Evolutionary conservation across 1,140 invertebrate genomes (phyloP).

Genomic region (Lasaia peninsularis): DNA sequence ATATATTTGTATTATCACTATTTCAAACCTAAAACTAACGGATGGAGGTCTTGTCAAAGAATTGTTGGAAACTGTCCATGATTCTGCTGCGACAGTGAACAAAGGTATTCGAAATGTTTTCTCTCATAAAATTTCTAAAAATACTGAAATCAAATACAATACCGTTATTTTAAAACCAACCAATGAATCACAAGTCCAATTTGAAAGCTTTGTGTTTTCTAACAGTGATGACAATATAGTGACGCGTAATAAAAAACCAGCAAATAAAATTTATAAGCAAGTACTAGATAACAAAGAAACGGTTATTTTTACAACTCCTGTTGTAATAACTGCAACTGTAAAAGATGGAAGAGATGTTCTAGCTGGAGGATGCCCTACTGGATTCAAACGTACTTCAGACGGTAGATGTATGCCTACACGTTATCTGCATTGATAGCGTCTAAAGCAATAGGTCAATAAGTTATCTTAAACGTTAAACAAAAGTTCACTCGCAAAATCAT

Average conservation of each 20-base stretch:
- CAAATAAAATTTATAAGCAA: neutral
- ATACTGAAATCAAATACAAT: too few relatives aligned
- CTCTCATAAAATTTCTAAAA: neutral
- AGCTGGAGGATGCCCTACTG: slow-evolving; percentile 38
- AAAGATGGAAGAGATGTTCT: slow-evolving; percentile 49
- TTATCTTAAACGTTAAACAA: too few relatives aligned
- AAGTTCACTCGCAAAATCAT: too few relatives aligned
- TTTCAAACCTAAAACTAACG: slow-evolving; percentile 8
- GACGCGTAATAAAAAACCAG: neutral
- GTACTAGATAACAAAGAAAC: neutral
- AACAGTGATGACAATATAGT: neutral
- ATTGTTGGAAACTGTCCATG: slow-evolving; percentile 17
- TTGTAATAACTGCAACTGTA: slow-evolving; percentile 12
- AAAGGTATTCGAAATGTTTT: slow-evolving; percentile 20
- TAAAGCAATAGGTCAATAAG: too few relatives aligned
- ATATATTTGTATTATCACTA: slow-evolving; percentile 14
- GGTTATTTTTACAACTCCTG: neutral
- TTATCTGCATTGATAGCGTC: too few relatives aligned
- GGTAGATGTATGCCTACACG: slow-evolving; percentile 47
- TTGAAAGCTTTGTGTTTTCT: neutral
- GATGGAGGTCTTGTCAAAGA: slow-evolving; percentile 19
- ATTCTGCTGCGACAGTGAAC: slow-evolving; percentile 20
- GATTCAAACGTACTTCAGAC: slow-evolving; percentile 40
- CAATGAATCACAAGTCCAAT: neutral
- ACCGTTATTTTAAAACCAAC: neutral